phyloP scores from a whole-genome alignment of 2,113 vertebrate species.

The Pelecanus crispus region DNA sequence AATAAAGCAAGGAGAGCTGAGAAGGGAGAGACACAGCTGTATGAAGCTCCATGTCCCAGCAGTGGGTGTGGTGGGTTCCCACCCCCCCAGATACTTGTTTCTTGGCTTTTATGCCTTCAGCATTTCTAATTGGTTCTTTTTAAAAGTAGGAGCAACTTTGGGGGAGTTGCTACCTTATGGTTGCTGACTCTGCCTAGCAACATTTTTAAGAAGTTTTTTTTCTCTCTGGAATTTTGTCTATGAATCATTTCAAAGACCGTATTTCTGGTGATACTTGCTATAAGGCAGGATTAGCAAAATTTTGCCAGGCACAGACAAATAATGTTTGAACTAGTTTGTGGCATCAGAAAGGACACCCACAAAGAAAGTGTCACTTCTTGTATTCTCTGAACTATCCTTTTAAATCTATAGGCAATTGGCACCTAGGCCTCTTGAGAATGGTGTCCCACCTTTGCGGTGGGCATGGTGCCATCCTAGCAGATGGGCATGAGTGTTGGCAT shows the following conservation, averaged over 20 bases:
- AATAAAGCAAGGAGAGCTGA: constrained; percentile 61
- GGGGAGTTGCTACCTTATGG: not conserved
- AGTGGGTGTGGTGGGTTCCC: constrained; percentile 7
- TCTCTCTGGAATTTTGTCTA: not conserved
- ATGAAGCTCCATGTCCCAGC: constrained; percentile 44
- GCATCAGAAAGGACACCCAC: not conserved
- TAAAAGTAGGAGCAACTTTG: not conserved
- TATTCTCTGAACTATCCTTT: constrained; percentile 49
- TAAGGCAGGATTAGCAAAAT: not conserved
- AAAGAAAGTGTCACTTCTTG: not conserved
- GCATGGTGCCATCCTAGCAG: constrained; percentile 69
- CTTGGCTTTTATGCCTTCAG: not conserved
- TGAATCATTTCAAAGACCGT: not conserved
- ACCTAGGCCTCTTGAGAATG: constrained; percentile 60
- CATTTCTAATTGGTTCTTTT: not conserved
- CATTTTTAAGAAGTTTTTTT: not conserved
- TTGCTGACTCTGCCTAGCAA: constrained; percentile 19
- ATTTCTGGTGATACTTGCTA: not conserved
- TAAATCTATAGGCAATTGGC: constrained; percentile 54
- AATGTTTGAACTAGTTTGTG: not conserved
- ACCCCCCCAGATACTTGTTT: constrained; percentile 34
- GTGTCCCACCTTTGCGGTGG: constrained; percentile 32
- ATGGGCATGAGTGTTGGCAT: constrained; percentile 67
- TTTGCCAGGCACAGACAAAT: not conserved
- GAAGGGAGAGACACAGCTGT: constrained; percentile 52